Conservation (phyloP, 2,113 vertebrate genomes). For the Meles meles region DNA sequence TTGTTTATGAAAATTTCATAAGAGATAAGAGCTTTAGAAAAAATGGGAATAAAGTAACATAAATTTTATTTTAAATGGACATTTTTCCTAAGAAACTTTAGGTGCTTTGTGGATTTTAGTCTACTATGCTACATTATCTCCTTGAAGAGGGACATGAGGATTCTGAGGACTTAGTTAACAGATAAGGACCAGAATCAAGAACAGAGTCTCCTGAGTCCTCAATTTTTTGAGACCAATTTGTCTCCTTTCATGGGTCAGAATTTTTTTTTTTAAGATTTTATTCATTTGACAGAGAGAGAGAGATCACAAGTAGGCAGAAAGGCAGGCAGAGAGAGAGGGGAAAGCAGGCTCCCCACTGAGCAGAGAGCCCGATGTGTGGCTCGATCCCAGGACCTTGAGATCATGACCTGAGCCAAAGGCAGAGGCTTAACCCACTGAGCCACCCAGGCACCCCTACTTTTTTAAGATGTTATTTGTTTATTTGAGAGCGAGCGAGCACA, state of each 20-base stretch:
- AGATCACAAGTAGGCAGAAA: not conserved
- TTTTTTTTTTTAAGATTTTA: not conserved
- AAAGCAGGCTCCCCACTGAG: not conserved
- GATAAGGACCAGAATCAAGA: not conserved
- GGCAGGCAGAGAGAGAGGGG: not conserved
- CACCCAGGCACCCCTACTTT: not conserved
- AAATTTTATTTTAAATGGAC: conserved; percentile 27
- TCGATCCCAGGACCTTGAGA: not conserved
- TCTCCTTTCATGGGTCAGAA: not conserved
- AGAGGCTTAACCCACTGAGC: not conserved
- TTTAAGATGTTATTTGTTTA: not conserved
- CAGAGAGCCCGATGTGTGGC: not conserved
- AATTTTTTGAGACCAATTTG: not conserved
- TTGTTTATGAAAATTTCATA: conserved; percentile 7
- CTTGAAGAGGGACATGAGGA: not conserved
- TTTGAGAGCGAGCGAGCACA: not conserved
- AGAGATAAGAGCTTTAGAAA: not conserved
- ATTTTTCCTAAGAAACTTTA: conserved; percentile 9
- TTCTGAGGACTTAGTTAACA: conserved; percentile 7
- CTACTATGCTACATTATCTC: not conserved
- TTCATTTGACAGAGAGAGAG: not conserved
- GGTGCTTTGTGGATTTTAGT: not conserved
- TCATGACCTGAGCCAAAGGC: not conserved
- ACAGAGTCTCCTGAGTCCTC: not conserved
- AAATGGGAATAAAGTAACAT: not conserved